Conservation (phyloP, 2,113 vertebrate genomes). For the Ailuropoda melanoleuca region DNA sequence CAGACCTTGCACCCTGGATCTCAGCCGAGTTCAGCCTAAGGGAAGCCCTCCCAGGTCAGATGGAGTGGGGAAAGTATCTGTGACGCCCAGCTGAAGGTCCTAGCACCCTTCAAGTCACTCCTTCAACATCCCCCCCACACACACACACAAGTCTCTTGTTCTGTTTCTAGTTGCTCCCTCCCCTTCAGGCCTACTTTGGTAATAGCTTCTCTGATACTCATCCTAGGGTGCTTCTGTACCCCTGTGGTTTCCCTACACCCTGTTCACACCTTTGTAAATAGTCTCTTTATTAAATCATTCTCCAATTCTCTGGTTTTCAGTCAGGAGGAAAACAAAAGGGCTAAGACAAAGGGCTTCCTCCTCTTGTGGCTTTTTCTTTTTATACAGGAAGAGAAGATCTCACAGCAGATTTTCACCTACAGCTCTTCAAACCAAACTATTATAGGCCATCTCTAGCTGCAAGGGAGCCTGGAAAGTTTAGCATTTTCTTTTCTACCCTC, state of each 20-base stretch:
- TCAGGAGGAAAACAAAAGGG: neutral
- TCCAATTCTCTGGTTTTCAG: neutral
- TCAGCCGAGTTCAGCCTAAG: neutral
- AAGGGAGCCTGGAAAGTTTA: conserved; percentile 2
- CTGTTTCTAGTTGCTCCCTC: neutral
- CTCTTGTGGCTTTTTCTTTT: neutral
- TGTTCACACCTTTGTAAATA: neutral
- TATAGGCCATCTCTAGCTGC: neutral
- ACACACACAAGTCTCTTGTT: neutral
- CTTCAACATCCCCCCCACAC: neutral
- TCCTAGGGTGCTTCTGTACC: neutral
- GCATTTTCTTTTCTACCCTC: neutral
- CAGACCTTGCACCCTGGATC: neutral
- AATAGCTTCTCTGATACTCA: neutral
- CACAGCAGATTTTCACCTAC: neutral
- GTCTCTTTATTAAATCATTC: neutral
- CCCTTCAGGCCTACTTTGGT: neutral
- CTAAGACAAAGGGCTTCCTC: neutral
- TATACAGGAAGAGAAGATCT: neutral
- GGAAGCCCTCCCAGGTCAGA: neutral
- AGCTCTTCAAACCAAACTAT: neutral
- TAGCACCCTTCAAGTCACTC: neutral
- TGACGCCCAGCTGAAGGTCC: neutral
- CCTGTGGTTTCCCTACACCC: neutral
- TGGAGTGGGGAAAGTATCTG: neutral